phyloP scores from a whole-genome alignment of 2,888 invertebrate species.

The Podabrus alpinus region DNA sequence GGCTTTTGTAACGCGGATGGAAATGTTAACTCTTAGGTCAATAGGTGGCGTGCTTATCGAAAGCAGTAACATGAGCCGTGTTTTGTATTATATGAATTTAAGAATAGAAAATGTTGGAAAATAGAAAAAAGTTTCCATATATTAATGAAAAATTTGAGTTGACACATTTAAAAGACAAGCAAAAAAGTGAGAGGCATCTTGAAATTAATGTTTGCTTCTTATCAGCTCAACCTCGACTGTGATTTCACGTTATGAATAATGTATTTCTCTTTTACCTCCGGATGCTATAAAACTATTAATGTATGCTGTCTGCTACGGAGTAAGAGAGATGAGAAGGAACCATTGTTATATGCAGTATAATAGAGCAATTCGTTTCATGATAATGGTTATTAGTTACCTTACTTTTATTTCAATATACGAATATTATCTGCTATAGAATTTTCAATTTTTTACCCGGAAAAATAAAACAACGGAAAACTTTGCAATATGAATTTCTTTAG shows the following conservation, averaged over 20 bases:
- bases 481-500: background rate
- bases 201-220: conserved; percentile 29
- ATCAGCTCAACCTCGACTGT: conserved; percentile 25
- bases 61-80: background rate
- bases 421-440: conserved; percentile 1
- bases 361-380: conserved; percentile 14
- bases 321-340: conserved; percentile 4
- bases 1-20: too few relatives aligned
- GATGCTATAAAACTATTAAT: conserved; percentile 29
- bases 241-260: conserved; percentile 28
- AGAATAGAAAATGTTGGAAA: conserved; percentile 7
- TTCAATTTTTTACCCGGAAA: background rate
- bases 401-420: conserved; percentile 5
- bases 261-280: conserved; percentile 25
- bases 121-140: conserved; percentile 13
- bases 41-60: background rate
- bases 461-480: background rate
- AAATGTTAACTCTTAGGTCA: background rate
- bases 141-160: conserved; percentile 18
- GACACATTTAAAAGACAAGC: conserved; percentile 18
- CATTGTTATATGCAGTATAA: conserved; percentile 11
- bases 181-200: conserved; percentile 22
- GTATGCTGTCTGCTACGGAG: conserved; percentile 17
- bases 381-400: conserved; percentile 3
- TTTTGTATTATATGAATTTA: background rate